phyloP scores from a whole-genome alignment of 30 jellyfish, hydroid and myxozoan genomes.

The Rhopilema esculentum region DNA sequence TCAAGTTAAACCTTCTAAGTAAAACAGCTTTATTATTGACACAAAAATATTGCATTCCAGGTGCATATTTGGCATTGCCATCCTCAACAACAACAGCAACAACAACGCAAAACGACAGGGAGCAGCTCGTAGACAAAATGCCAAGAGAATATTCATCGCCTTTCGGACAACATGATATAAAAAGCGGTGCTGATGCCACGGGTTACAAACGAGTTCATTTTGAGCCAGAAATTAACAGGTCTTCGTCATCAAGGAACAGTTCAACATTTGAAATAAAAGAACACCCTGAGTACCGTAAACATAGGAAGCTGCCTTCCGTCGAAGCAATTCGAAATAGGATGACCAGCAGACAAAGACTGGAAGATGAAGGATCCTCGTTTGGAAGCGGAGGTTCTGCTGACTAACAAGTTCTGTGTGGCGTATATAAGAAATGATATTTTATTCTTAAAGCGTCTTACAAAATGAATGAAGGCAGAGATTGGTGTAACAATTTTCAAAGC shows the following conservation, averaged over 20 bases:
- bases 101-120: conserved; percentile 26
- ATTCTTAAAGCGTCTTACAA: no score
- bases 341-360: conserved; percentile 78
- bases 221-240: conserved; percentile 48
- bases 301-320: conserved; percentile 89
- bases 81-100: conserved; percentile 29
- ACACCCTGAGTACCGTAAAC: conserved; percentile 68
- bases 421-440: no score
- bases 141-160: conserved; percentile 22
- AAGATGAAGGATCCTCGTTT: conserved; percentile 96
- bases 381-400: conserved; percentile 94
- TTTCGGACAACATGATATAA: conserved; percentile 2
- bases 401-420: background rate
- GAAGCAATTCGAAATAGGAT: conserved; percentile 83
- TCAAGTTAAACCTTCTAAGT: no score
- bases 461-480: no score
- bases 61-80: conserved; percentile 90
- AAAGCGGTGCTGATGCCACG: conserved; percentile 22
- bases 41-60: no score
- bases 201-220: conserved; percentile 60
- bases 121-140: conserved; percentile 19
- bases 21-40: no score
- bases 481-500: no score
- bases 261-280: conserved; percentile 17
- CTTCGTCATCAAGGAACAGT: conserved; percentile 30